Base-by-base conservation (phyloP, 2,888 invertebrate genomes). In the Xestia xanthographa region DNA sequence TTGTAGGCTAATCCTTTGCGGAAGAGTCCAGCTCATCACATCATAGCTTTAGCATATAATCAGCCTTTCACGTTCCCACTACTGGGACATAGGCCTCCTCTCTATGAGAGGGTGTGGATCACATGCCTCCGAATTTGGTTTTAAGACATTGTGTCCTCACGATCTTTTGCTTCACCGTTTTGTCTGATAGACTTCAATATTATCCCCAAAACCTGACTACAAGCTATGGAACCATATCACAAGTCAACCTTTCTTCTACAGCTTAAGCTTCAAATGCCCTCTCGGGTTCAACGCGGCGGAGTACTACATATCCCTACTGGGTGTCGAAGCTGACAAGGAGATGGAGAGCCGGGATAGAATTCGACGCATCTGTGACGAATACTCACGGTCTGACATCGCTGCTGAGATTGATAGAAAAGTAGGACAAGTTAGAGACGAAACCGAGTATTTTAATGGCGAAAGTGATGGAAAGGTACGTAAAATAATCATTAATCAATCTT, bases 241-340 rank as follows among this genome's bases (percentile, higher is more conserved):
- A 66, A 5, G 0, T 20, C 12, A 17, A 0, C 0, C 0, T 1
- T 56, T 65, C 6, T 22, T 81, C 71, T 76, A 56, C 83, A 98
- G 98, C 72, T 92, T 98, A 75, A 97, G 97, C 83, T 97, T 97
- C 88, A 94, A 96, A 81, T 98, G 98, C 90, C 99, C 99, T 0
- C 90, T 97, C 34, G 98, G 98, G 43, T 99, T 97, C 96, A 99
- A 99, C 93, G 98, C 98, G 4, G 98, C 98, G 0, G 99, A 99
- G 92, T 98, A 98, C 93, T 98, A 98, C 92, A 97, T 99, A 6
- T 97, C 97, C 45, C 93, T 97, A 1, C 93, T 97, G 17, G 97
- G 97, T 2, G 91, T 97, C 9, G 93, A 96, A 43, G 75, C 91
- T 9, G 96, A 95, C 79, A 95, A 94, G 29, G 96, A 96, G 80